Conservation (phyloP, 1,140 invertebrate species). For the Drosophila aff. region DNA sequence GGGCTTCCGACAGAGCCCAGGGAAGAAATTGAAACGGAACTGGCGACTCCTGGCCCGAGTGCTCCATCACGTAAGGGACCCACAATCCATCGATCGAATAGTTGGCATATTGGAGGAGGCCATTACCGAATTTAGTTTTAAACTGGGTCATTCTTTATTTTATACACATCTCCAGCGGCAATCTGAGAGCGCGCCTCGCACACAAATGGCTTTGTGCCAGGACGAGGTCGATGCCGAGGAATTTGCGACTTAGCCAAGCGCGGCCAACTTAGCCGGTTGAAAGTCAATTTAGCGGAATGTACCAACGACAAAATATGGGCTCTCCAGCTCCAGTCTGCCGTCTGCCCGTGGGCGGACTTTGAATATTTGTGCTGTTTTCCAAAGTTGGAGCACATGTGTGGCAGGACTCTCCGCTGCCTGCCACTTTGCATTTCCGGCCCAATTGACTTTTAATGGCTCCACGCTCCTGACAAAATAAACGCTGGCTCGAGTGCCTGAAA, state of each 20-base stretch:
- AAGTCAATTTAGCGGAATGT: conserved; percentile 76
- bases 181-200: not conserved
- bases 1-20: conserved; percentile 1
- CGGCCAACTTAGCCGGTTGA: conserved; percentile 40
- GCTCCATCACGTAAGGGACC: no score
- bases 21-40: conserved; percentile 40
- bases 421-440: conserved; percentile 63
- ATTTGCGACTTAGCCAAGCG: conserved; percentile 16
- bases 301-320: conserved; percentile 43
- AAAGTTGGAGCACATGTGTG: conserved; percentile 35
- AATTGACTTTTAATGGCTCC: conserved; percentile 79
- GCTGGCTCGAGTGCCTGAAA: conserved; percentile 21
- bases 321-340: conserved; percentile 11
- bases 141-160: conserved; percentile 10
- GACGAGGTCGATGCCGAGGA: not conserved
- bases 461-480: conserved; percentile 61
- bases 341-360: conserved; percentile 35
- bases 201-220: conserved; percentile 22
- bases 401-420: conserved; percentile 13
- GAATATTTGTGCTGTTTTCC: conserved; percentile 21
- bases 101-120: conserved; percentile 41
- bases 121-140: conserved; percentile 18
- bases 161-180: not conserved
- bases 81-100: conserved; percentile 33
- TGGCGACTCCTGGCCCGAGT: conserved; percentile 3